Conservation (phyloP, 2,797 vertebrate species). For the Oryzias sinensis region DNA sequence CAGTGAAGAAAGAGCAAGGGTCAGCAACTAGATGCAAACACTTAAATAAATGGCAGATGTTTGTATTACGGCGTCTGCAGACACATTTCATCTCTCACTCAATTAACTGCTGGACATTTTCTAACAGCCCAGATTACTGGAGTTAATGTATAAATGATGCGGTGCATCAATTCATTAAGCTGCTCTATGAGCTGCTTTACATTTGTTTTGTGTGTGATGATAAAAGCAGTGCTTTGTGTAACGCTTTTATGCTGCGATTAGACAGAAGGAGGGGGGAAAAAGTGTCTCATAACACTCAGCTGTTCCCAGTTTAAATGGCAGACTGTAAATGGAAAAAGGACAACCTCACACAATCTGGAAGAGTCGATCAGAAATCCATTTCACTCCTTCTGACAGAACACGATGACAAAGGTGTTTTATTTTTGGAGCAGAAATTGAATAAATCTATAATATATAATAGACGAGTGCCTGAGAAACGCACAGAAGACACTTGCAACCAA, state of each 20-base stretch:
- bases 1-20: neutral
- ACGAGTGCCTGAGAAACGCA: constrained; percentile 1
- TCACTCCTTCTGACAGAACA: constrained; percentile 28
- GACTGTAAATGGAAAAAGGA: constrained; percentile 19
- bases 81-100: neutral
- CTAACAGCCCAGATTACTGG: constrained; percentile 1
- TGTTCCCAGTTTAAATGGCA: constrained; percentile 9
- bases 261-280: neutral
- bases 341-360: constrained; percentile 23
- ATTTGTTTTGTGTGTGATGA: neutral
- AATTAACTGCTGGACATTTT: no score
- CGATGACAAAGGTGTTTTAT: constrained; percentile 20
- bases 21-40: constrained; percentile 1
- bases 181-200: constrained; percentile 5
- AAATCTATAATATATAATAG: constrained; percentile 15
- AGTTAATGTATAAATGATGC: constrained; percentile 12
- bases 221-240: no score
- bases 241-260: neutral
- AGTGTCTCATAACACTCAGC: constrained; percentile 9
- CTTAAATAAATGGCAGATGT: neutral
- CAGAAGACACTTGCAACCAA: neutral
- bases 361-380: constrained; percentile 12
- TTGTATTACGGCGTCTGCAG: neutral
- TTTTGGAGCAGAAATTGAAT: constrained; percentile 7
- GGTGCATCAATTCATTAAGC: neutral